Conservation (phyloP, 1,140 invertebrate genomes). For the Dufourea novaeangliae region DNA sequence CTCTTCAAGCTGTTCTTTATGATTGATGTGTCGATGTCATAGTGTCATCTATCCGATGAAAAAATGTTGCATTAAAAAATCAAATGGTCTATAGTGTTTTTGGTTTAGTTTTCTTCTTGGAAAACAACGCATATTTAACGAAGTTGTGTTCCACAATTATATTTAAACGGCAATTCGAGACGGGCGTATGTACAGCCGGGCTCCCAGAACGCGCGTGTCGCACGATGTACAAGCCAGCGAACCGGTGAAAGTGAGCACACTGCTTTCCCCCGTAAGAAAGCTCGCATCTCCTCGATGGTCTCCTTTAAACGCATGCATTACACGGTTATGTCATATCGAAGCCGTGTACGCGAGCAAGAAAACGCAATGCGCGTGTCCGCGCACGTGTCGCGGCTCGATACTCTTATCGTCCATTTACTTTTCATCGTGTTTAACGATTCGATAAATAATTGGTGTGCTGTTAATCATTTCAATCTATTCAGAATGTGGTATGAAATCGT, state of each 20-base stretch:
- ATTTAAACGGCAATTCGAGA: slow-evolving; percentile 40
- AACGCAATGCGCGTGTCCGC: slow-evolving; percentile 7
- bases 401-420: slow-evolving; percentile 15
- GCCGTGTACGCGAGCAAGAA: slow-evolving; percentile 22
- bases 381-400: slow-evolving; percentile 21
- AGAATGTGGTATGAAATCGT: too few relatives aligned
- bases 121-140: too few relatives aligned
- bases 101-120: too few relatives aligned
- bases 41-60: too few relatives aligned
- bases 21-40: too few relatives aligned
- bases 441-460: neutral
- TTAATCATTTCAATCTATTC: neutral
- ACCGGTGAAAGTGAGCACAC: slow-evolving; percentile 75
- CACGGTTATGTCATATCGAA: slow-evolving; percentile 74
- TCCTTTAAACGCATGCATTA: slow-evolving; percentile 77
- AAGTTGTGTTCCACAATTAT: slow-evolving; percentile 8
- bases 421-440: neutral
- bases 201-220: slow-evolving; percentile 23
- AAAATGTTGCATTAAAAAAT: too few relatives aligned
- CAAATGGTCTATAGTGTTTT: too few relatives aligned
- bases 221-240: slow-evolving; percentile 70
- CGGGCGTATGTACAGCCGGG: slow-evolving; percentile 8
- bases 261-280: slow-evolving; percentile 76
- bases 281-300: slow-evolving; percentile 71
- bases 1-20: too few relatives aligned